Conservation (phyloP, 2,888 invertebrate species). For the Ophonus ardosiacus region DNA sequence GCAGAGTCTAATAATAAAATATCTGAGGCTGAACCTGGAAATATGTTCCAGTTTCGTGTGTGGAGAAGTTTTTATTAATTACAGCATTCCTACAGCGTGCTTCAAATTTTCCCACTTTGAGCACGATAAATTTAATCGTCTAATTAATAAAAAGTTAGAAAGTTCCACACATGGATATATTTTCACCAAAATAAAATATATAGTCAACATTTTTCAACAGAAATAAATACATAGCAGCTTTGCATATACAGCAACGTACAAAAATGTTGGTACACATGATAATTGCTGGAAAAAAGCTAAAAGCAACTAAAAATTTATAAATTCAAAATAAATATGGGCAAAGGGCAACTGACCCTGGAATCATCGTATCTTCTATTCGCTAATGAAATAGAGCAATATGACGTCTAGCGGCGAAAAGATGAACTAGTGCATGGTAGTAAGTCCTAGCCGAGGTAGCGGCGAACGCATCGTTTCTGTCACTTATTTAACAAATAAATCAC, state of each 20-base stretch:
- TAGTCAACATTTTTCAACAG: background rate
- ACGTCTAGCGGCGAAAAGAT: no score
- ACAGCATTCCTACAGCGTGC: slow-evolving; percentile 28
- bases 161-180: background rate
- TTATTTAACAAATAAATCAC: no score
- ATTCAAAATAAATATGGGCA: no score
- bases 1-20: slow-evolving; percentile 44
- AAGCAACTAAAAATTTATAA: no score
- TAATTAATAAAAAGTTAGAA: slow-evolving; percentile 31
- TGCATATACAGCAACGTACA: background rate
- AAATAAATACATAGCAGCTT: background rate
- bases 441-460: no score
- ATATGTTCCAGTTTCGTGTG: slow-evolving; percentile 7
- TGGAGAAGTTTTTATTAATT: slow-evolving; percentile 44
- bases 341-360: no score
- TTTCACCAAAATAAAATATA: slow-evolving; percentile 13
- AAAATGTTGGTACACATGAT: no score
- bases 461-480: no score
- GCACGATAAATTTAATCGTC: background rate
- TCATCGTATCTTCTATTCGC: no score
- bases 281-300: no score
- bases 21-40: slow-evolving; percentile 29
- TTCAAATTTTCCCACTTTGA: slow-evolving; percentile 24
- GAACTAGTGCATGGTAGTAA: no score
- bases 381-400: no score